A percentile compares a stretch with the other conserved stretches of the same genome.
These are phyloP conservation scores for Tanaodytes sp. DNA, from an alignment of 2,888 invertebrate genomes.

Conservation along the genomic window DNA sequence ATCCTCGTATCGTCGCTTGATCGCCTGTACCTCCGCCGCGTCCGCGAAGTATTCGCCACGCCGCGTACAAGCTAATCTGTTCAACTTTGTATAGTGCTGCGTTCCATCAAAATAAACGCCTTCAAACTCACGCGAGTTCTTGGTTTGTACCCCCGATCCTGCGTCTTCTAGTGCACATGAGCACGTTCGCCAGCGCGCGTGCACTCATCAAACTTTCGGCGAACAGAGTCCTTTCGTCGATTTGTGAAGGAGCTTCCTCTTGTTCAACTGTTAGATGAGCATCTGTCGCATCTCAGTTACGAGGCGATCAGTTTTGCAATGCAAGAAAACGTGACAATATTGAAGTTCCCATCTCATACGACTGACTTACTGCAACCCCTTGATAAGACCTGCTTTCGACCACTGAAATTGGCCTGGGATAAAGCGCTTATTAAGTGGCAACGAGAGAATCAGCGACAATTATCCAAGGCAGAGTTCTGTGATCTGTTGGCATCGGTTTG, in stretches of 20 bases:
- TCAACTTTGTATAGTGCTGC: too few relatives aligned
- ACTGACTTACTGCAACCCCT: constrained; percentile 26
- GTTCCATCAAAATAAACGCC: too few relatives aligned
- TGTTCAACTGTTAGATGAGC: not conserved
- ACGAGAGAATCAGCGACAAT: not conserved
- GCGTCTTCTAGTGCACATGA: too few relatives aligned
- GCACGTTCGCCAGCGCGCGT: too few relatives aligned
- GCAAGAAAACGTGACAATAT: not conserved
- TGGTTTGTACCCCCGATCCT: too few relatives aligned
- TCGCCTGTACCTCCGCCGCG: too few relatives aligned
- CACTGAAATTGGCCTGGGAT: constrained; percentile 25
- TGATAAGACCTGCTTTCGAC: constrained; percentile 13
- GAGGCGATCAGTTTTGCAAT: not conserved
- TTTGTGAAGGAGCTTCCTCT: not conserved
- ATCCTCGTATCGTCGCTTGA: too few relatives aligned
- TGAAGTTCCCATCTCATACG: constrained; percentile 29
- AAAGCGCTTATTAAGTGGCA: constrained; percentile 19
- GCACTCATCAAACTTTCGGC: too few relatives aligned
- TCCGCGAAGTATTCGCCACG: too few relatives aligned
- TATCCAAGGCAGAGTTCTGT: constrained; percentile 26
- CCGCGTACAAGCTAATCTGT: too few relatives aligned
- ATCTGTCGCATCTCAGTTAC: not conserved
- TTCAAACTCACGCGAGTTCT: too few relatives aligned
- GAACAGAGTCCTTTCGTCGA: too few relatives aligned
- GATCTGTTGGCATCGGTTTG: constrained; percentile 23